A percentile compares a stretch with the other conserved stretches of the same genome.
phyloP scores from a whole-genome alignment of 2,888 invertebrate species.

The Lasioglossum vierecki region DNA sequence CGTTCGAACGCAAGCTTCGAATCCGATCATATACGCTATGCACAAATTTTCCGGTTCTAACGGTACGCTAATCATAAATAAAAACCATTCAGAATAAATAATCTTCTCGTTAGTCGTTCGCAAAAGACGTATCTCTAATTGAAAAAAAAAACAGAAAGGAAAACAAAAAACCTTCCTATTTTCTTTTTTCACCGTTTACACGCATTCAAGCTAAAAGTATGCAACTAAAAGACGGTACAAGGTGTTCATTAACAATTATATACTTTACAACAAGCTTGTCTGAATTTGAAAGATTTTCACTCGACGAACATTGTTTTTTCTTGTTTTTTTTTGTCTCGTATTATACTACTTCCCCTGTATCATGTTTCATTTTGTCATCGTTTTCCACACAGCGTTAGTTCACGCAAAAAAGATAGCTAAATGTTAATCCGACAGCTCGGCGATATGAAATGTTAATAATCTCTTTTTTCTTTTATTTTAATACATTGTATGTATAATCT shows the following conservation, averaged over 20 bases:
- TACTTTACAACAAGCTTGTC: not conserved
- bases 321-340: not conserved
- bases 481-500: slow-evolving; percentile 15
- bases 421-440: not conserved
- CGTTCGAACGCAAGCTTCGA: slow-evolving; percentile 15
- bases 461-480: slow-evolving; percentile 2
- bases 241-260: not conserved
- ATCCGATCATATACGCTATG: slow-evolving; percentile 10
- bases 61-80: not conserved
- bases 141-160: not conserved
- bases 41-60: not conserved
- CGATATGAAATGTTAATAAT: slow-evolving; percentile 13
- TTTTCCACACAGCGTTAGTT: not conserved
- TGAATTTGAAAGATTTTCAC: slow-evolving; percentile 38
- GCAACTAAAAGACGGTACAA: not conserved
- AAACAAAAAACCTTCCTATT: not conserved
- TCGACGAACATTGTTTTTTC: not conserved
- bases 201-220: not conserved
- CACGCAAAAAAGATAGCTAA: not conserved
- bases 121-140: not conserved
- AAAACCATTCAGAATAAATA: slow-evolving; percentile 8
- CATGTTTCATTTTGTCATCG: not conserved
- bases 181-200: not conserved
- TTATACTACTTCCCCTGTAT: not conserved
- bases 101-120: not conserved